Percentiles rank a stretch among this genome's conserved stretches.
phyloP scores from a whole-genome alignment of 2,797 vertebrate genomes.

The Rhabdophis nuchalis region DNA sequence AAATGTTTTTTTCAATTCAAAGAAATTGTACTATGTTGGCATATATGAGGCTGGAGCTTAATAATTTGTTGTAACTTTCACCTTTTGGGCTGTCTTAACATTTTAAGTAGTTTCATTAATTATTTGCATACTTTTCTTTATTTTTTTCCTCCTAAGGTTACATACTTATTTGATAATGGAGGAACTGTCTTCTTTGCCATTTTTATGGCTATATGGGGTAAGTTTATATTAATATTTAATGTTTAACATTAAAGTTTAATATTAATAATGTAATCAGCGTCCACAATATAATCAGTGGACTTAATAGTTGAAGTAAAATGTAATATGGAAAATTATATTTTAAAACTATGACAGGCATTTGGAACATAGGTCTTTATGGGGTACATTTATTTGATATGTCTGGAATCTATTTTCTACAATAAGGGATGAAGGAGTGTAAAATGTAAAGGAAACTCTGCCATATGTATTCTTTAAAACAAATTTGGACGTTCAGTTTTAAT shows the following conservation, averaged over 20 bases:
- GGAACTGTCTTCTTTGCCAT: slow-evolving; percentile 99
- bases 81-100: neutral
- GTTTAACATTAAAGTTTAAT: neutral
- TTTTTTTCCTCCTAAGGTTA: slow-evolving; percentile 78
- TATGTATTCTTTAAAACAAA: neutral
- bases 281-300: neutral
- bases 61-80: neutral
- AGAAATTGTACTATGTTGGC: neutral
- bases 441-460: neutral
- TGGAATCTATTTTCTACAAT: neutral
- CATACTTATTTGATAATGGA: slow-evolving; percentile 97
- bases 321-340: neutral
- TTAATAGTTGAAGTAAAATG: neutral
- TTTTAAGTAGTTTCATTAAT: neutral
- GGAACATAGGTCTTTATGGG: neutral
- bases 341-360: neutral
- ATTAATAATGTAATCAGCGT: neutral
- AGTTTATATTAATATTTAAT: slow-evolving; percentile 56
- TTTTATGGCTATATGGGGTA: slow-evolving; percentile 99
- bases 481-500: neutral
- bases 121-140: slow-evolving; percentile 8
- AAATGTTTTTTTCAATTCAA: neutral
- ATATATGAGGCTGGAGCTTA: neutral
- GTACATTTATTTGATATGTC: neutral
- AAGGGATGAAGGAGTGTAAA: neutral